A percentile compares a stretch with the other conserved stretches of the same genome.
Evolutionary conservation across 2,797 vertebrate species (phyloP).

Genomic region (Lerista edwardsae): DNA sequence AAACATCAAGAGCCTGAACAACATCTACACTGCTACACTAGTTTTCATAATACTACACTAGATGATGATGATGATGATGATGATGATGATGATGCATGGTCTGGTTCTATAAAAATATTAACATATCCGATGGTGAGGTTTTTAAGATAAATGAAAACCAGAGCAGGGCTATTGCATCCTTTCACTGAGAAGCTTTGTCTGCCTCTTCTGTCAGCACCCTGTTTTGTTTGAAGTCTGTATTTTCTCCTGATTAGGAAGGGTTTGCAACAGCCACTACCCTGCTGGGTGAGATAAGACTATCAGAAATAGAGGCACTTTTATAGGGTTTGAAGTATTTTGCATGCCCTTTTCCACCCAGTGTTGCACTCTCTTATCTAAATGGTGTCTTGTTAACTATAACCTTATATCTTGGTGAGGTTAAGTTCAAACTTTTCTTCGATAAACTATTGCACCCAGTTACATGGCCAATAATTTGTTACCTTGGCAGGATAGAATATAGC

Average conservation of each 20-base stretch:
- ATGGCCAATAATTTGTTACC: conserved; percentile 34
- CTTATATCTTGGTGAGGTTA: conserved; percentile 41
- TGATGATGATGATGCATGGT: neutral
- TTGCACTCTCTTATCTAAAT: conserved; percentile 66
- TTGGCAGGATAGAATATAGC: neutral
- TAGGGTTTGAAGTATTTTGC: conserved; percentile 58
- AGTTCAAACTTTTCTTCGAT: conserved; percentile 44
- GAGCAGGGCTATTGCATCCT: conserved; percentile 28
- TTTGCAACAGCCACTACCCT: conserved; percentile 37
- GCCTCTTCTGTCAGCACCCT: conserved; percentile 13
- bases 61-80: no score
- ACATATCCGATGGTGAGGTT: neutral
- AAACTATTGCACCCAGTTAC: conserved; percentile 50
- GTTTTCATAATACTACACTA: neutral
- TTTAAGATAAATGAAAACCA: conserved; percentile 19
- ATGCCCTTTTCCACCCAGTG: conserved; percentile 41
- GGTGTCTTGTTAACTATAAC: conserved; percentile 54
- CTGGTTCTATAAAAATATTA: conserved; percentile 1
- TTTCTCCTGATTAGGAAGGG: conserved; percentile 32
- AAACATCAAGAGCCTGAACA: neutral
- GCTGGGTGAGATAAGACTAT: conserved; percentile 35
- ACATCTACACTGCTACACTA: neutral
- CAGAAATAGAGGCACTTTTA: conserved; percentile 44
- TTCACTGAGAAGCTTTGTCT: conserved; percentile 24
- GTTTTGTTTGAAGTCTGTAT: neutral